Conservation (phyloP, 2,888 invertebrate genomes). For the Catocala sponsa region DNA sequence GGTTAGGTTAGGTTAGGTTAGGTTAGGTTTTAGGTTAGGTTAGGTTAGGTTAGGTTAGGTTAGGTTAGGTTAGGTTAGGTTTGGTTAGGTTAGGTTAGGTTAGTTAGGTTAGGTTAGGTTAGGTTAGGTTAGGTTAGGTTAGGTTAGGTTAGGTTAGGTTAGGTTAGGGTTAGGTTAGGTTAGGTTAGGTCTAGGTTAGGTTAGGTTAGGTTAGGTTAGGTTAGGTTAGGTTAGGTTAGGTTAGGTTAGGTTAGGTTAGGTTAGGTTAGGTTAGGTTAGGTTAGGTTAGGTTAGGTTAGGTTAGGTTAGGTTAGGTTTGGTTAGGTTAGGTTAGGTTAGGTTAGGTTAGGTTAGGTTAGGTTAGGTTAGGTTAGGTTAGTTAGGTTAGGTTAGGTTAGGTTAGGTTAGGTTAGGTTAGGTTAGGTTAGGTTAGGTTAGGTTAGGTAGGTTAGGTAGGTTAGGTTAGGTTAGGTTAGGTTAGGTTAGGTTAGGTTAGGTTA, state of each 20-base stretch:
- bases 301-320: conserved; percentile 15
- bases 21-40: conserved; percentile 16
- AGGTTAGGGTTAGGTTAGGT: conserved; percentile 4
- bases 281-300: conserved; percentile 18
- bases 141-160: conserved; percentile 16
- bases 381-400: conserved; percentile 19
- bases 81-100: conserved; percentile 19
- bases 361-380: conserved; percentile 19
- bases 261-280: conserved; percentile 17
- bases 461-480: conserved; percentile 19
- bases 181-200: conserved; percentile 17
- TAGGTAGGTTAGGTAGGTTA: conserved; percentile 19
- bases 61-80: conserved; percentile 19
- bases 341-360: conserved; percentile 19
- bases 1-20: conserved; percentile 19
- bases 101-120: conserved; percentile 19
- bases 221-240: conserved; percentile 17
- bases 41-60: conserved; percentile 19
- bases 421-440: conserved; percentile 19
- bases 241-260: conserved; percentile 17
- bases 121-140: conserved; percentile 17
- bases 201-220: conserved; percentile 17
- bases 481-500: conserved; percentile 19
- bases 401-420: conserved; percentile 19
- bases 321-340: conserved; percentile 19